phyloP scores from a whole-genome alignment of 2,888 invertebrate genomes.

The Philonicus albiceps region DNA sequence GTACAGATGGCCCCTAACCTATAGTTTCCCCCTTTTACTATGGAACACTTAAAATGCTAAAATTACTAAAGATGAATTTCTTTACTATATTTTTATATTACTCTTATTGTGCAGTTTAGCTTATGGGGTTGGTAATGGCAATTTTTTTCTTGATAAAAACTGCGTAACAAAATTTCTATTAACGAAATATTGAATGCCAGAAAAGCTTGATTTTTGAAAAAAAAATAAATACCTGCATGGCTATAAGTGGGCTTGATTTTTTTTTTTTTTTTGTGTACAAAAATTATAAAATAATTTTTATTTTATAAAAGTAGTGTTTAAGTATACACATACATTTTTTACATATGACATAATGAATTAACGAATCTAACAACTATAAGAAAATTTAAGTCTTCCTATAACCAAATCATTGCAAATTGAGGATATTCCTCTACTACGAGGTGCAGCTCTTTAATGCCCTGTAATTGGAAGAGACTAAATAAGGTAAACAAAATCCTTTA shows the following conservation, averaged over 20 bases:
- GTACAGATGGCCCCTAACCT: too few species aligned
- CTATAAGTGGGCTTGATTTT: not conserved
- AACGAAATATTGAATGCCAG: not conserved
- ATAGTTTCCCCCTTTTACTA: not conserved
- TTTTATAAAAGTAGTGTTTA: not conserved
- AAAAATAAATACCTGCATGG: not conserved
- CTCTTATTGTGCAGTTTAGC: constrained; percentile 50
- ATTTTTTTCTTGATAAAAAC: constrained; percentile 54
- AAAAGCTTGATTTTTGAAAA: constrained; percentile 35
- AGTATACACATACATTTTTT: too few species aligned
- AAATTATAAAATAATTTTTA: not conserved
- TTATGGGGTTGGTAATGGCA: constrained; percentile 64
- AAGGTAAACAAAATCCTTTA: too few species aligned
- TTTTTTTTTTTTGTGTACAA: not conserved
- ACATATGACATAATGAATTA: too few species aligned
- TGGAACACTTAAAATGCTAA: not conserved
- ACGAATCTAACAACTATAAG: too few species aligned
- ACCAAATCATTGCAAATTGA: too few species aligned
- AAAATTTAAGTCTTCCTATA: too few species aligned
- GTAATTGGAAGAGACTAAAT: too few species aligned
- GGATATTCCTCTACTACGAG: too few species aligned
- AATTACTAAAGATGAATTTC: constrained; percentile 18
- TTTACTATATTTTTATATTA: constrained; percentile 1
- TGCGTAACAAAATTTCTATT: constrained; percentile 7
- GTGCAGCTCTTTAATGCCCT: too few species aligned